Percentiles rank a stretch among this genome's conserved stretches.
These are phyloP conservation scores for Xerus inauris DNA, from an alignment of 2,113 vertebrate species.

Conservation along the genomic window DNA sequence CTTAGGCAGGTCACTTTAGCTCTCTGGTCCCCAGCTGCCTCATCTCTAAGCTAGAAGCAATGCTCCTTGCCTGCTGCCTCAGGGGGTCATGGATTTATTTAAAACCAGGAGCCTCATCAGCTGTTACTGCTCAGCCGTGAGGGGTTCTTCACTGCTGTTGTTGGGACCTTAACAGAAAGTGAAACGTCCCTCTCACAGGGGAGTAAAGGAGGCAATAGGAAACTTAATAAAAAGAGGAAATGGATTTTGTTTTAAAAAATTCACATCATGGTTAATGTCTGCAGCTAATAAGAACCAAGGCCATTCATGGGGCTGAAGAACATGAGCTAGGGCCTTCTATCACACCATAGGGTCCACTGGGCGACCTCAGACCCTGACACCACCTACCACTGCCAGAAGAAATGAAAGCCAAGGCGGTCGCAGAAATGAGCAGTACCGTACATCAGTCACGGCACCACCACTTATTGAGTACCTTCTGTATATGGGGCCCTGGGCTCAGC, in stretches of 20 bases:
- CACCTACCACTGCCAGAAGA: not conserved
- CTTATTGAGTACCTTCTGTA: not conserved
- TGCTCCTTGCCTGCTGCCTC: not conserved
- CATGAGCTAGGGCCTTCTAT: accelerated
- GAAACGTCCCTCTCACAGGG: not conserved
- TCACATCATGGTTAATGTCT: not conserved
- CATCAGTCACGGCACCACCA: not conserved
- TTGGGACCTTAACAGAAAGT: not conserved
- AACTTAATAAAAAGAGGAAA: slow-evolving; percentile 6
- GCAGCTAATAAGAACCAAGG: not conserved
- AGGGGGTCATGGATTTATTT: not conserved
- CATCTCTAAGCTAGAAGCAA: not conserved
- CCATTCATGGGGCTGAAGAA: not conserved
- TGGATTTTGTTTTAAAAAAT: not conserved
- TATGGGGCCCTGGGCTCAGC: not conserved
- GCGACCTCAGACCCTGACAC: not conserved
- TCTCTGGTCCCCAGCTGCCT: slow-evolving; percentile 27
- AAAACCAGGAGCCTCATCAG: not conserved
- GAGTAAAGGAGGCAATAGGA: not conserved
- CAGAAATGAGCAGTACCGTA: not conserved
- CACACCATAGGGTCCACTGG: accelerated
- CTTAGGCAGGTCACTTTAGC: not conserved
- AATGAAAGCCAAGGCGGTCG: not conserved
- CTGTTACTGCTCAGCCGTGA: not conserved
- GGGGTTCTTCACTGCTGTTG: not conserved